Percentiles rank a stretch among this genome's conserved stretches.
Conservation (phyloP, 1,140 invertebrate species). For the Dreissena polymorpha region DNA sequence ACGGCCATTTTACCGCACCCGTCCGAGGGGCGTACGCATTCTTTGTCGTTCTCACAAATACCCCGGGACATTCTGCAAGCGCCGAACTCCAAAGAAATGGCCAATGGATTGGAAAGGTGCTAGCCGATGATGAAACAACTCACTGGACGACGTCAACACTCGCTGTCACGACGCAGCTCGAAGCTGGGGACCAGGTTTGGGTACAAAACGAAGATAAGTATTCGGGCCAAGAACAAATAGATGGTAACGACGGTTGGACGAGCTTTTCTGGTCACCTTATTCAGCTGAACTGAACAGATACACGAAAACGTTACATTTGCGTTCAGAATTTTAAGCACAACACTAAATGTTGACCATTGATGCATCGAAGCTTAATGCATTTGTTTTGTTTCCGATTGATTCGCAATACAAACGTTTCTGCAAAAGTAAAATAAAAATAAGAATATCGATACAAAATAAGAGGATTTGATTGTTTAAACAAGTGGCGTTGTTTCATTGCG, state of each 20-base stretch:
- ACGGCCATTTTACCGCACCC: conserved; percentile 8
- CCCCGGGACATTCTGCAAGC: conserved; percentile 1
- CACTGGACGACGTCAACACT: conserved; percentile 4
- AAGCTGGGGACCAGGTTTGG: background rate
- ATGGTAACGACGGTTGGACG: background rate
- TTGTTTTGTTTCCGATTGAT: too few relatives aligned
- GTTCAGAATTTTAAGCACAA: too few relatives aligned
- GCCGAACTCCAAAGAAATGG: conserved; percentile 8
- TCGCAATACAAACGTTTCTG: too few relatives aligned
- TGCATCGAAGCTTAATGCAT: too few relatives aligned
- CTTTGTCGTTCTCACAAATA: conserved; percentile 17
- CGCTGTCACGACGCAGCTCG: background rate
- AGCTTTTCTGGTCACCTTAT: too few relatives aligned
- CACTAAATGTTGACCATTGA: too few relatives aligned
- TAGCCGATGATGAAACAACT: background rate
- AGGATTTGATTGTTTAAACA: too few relatives aligned
- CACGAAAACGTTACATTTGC: too few relatives aligned
- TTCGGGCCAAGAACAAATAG: conserved; percentile 1
- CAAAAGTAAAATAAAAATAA: too few relatives aligned
- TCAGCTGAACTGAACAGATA: too few relatives aligned
- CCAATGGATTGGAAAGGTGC: background rate
- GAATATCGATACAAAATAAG: too few relatives aligned
- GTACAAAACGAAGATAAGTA: conserved; percentile 9
- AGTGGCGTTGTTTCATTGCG: too few relatives aligned
- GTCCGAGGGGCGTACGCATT: conserved; percentile 18